Conservation (phyloP, 2,888 invertebrate species). For the Oscheius onirici region DNA sequence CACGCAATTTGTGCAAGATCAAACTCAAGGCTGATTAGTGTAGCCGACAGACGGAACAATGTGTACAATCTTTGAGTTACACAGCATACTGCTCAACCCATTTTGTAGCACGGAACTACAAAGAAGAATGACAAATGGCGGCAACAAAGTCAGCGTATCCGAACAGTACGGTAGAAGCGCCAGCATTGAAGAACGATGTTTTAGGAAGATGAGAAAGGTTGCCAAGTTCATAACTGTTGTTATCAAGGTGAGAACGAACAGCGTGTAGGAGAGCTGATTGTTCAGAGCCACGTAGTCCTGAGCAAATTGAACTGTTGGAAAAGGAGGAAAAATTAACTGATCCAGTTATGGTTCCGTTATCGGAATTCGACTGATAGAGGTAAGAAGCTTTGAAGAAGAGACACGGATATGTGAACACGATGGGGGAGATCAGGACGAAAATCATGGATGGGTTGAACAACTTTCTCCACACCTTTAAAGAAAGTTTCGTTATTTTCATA, state of each 20-base stretch:
- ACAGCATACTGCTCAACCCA: not conserved
- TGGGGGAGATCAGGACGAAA: not conserved
- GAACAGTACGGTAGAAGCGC: not conserved
- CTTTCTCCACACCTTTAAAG: not conserved
- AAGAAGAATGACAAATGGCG: not conserved
- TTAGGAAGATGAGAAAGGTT: not conserved
- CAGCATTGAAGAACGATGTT: not conserved
- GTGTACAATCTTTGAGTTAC: not conserved
- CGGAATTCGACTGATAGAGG: not conserved
- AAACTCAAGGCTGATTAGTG: no score
- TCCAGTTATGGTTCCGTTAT: not conserved
- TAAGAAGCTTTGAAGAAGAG: not conserved
- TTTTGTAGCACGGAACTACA: not conserved
- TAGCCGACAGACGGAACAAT: not conserved
- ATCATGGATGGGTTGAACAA: not conserved
- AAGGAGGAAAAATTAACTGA: not conserved
- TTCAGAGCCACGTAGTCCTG: not conserved
- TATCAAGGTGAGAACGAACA: not conserved
- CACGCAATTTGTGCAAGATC: no score
- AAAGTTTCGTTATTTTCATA: no score
- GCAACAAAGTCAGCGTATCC: not conserved
- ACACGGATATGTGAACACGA: not conserved
- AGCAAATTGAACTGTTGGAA: not conserved
- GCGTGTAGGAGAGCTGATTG: not conserved
- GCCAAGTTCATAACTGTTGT: not conserved